Percentiles rank a stretch among this genome's conserved stretches.
These are phyloP conservation scores for Panulirus ornatus DNA, from an alignment of 1,140 invertebrate genomes.

Conservation along the genomic window DNA sequence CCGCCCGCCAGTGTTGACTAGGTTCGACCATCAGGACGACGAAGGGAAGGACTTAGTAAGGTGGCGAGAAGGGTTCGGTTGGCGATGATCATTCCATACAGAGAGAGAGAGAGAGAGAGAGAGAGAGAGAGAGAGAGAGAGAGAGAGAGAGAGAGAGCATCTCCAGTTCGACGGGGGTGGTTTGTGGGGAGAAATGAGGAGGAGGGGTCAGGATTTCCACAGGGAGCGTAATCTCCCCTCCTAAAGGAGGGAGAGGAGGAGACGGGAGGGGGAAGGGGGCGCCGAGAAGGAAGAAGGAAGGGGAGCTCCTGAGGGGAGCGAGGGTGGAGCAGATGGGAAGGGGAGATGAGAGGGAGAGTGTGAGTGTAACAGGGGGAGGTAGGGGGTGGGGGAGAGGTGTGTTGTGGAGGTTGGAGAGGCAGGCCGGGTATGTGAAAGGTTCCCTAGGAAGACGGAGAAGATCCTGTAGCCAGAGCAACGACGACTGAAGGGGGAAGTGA, in stretches of 20 bases:
- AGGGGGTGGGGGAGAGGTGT: too few species aligned
- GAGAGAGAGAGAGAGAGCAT: neutral
- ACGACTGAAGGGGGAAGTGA: too few species aligned
- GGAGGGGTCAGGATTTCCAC: neutral
- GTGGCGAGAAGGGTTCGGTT: neutral
- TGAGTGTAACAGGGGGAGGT: too few species aligned
- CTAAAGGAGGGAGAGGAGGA: neutral
- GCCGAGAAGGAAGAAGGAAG: neutral
- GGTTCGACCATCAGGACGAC: neutral
- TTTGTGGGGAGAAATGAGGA: neutral
- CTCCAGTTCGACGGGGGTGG: neutral
- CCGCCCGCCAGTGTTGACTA: too few species aligned
- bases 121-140: neutral
- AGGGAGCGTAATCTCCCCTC: constrained; percentile 31
- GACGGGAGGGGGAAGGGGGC: neutral
- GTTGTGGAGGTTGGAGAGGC: too few species aligned
- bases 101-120: neutral
- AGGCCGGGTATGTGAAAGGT: too few species aligned
- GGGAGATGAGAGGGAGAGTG: neutral
- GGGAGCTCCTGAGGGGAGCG: neutral
- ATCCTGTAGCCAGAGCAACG: too few species aligned
- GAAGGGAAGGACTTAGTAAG: neutral
- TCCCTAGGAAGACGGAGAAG: too few species aligned
- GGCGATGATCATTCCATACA: neutral
- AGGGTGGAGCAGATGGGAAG: neutral